These are phyloP conservation scores for Lottia gigantea DNA, from an alignment of 2,888 invertebrate genomes.

Conservation along the genomic window DNA sequence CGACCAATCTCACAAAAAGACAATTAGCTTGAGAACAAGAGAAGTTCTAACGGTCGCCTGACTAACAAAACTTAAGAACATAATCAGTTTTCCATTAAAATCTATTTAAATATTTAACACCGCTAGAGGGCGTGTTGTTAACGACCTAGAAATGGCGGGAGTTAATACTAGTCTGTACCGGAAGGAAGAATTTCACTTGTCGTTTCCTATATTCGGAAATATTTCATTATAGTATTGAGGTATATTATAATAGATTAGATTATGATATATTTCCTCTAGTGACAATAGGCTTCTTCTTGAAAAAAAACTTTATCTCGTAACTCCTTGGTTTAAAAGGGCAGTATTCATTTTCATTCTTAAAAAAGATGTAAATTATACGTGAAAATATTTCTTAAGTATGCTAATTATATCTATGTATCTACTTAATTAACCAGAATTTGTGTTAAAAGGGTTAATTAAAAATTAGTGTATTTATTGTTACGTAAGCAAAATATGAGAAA, in stretches of 20 bases:
- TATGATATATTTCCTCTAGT: not conserved
- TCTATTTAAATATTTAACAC: constrained; percentile 7
- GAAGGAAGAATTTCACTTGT: constrained; percentile 8
- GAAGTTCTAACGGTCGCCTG: not conserved
- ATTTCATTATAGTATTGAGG: not conserved
- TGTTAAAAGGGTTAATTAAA: too few relatives aligned
- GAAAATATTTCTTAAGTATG: too few relatives aligned
- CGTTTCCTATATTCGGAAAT: constrained; percentile 4
- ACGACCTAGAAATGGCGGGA: not conserved
- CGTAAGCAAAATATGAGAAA: too few relatives aligned
- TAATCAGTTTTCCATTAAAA: constrained; percentile 10
- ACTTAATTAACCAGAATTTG: too few relatives aligned
- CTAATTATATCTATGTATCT: too few relatives aligned
- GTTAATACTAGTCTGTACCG: not conserved
- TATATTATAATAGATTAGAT: not conserved
- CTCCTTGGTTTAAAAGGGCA: too few relatives aligned
- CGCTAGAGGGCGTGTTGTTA: constrained; percentile 8
- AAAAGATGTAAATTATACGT: too few relatives aligned
- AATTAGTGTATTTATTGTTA: too few relatives aligned
- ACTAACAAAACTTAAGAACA: not conserved
- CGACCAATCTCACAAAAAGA: not conserved
- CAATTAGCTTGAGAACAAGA: not conserved
- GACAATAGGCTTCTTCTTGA: too few relatives aligned
- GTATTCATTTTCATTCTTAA: too few relatives aligned
- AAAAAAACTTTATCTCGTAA: too few relatives aligned